Evolutionary conservation across 2,797 vertebrate genomes (phyloP), one percentile per base, ranked within the genome.

Genomic region (Danio kyathit): DNA sequence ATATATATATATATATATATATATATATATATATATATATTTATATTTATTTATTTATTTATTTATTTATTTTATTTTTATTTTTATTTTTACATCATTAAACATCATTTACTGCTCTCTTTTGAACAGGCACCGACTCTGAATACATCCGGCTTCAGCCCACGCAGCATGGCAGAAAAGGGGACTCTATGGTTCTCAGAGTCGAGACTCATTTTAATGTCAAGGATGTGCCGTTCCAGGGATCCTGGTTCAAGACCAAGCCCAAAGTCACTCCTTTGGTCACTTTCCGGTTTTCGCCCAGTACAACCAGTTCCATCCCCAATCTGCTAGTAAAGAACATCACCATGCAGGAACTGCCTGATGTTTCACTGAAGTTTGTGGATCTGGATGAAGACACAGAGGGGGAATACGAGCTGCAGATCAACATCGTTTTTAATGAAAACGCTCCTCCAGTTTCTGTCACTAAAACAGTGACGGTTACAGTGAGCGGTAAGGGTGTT

Each of bases 401-500:
- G 82, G 98, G 98, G 17, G 94, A 94, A 64, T 99, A 98, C 79
- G 92, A 95, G 16, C 93, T 99, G 80, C 95, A 93, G 79, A 91
- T 99, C 86, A 96, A 97, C 84, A 90, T 98, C 17, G 10, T 84
- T 81, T 91, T 92, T 60, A 82, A 85, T 8, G 89, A 90, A 74
- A 74, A 76, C 29, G 77, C 83, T 5, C 86, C 44, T 9, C 14
- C 74, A 1, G 84, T 94, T 5, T 89, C 93, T 77, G 94, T 94
- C 76, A 94, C 92, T 82, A 93, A 91, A 89, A 96, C 91, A 52
- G 94, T 99, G 83, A 92, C 66, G 46, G 95, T 99, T 69, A 96
- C 94, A 0, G 97, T 98, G 65, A 94, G 97, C 38, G 96, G 97
- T 99, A 90, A 96, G 97, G n/a, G n/a, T n/a, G n/a, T n/a, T n/a